Evolutionary conservation across 2,888 invertebrate genomes (phyloP).

Genomic region (Aleiodes alternator): DNA sequence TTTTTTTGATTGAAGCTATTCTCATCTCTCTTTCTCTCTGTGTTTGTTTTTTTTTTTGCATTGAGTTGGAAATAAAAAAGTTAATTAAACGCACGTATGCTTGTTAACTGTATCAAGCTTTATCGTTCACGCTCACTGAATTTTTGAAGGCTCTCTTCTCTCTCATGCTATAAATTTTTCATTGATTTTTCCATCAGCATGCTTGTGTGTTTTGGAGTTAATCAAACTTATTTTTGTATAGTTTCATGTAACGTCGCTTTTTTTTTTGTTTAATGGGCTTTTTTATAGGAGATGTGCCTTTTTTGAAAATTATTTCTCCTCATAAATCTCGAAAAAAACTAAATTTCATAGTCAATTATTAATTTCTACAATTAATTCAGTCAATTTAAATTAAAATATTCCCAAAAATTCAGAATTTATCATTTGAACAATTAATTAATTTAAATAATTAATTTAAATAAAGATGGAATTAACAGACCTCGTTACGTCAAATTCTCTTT

Average conservation of each 20-base stretch:
- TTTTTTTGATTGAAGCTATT: not conserved
- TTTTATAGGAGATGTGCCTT: no score
- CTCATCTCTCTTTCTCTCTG: not conserved
- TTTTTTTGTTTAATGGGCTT: no score
- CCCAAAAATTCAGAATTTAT: no score
- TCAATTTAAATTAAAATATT: no score
- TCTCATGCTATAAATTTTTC: not conserved
- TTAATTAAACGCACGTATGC: conserved; percentile 19
- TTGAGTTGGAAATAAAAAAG: not conserved
- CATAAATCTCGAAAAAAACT: not conserved
- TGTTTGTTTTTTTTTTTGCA: conserved; percentile 13
- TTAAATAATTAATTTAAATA: no score
- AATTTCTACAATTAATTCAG: no score
- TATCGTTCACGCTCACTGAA: conserved; percentile 15
- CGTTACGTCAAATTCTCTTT: no score
- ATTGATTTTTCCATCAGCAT: conserved; percentile 6
- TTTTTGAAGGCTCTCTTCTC: not conserved
- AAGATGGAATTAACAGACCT: no score
- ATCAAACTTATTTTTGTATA: not conserved
- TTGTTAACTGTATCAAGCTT: not conserved
- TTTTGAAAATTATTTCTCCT: no score
- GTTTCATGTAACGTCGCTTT: not conserved
- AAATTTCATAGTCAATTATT: no score
- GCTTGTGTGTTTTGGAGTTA: not conserved
- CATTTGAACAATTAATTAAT: no score